Percentiles rank a stretch among this genome's conserved stretches.
Conservation (phyloP, 2,888 invertebrate species). For the Brenthis daphne region DNA sequence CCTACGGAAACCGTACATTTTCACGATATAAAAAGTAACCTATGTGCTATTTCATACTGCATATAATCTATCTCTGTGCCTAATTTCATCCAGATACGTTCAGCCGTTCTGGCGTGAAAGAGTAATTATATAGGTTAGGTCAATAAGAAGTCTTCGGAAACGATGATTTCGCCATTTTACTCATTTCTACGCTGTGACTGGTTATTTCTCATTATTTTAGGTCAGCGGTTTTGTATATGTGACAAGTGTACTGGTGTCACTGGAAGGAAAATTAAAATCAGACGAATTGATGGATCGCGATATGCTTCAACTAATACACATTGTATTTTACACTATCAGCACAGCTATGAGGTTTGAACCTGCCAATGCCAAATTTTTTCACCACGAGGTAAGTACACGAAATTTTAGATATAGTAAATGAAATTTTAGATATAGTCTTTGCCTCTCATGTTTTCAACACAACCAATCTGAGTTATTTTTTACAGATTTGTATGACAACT, state of each 20-base stretch:
- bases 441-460: background rate
- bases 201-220: slow-evolving; percentile 49
- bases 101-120: no score
- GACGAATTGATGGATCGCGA: slow-evolving; percentile 78
- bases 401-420: background rate
- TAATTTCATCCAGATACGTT: no score
- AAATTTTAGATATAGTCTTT: background rate
- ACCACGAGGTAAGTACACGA: slow-evolving; percentile 87
- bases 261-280: slow-evolving; percentile 90
- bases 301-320: slow-evolving; percentile 89
- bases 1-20: no score
- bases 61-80: no score
- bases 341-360: slow-evolving; percentile 99
- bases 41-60: no score
- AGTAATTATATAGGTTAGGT: no score
- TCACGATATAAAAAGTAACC: no score
- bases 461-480: background rate
- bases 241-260: slow-evolving; percentile 95
- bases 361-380: slow-evolving; percentile 98
- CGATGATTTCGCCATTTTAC: no score
- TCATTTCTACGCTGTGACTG: no score
- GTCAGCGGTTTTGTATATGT: slow-evolving; percentile 98
- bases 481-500: slow-evolving; percentile 94
- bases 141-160: no score
- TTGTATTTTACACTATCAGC: slow-evolving; percentile 96